Conservation (phyloP, 64 coral and sea anemone genomes). For the Hydrozoanthus tunicans region DNA sequence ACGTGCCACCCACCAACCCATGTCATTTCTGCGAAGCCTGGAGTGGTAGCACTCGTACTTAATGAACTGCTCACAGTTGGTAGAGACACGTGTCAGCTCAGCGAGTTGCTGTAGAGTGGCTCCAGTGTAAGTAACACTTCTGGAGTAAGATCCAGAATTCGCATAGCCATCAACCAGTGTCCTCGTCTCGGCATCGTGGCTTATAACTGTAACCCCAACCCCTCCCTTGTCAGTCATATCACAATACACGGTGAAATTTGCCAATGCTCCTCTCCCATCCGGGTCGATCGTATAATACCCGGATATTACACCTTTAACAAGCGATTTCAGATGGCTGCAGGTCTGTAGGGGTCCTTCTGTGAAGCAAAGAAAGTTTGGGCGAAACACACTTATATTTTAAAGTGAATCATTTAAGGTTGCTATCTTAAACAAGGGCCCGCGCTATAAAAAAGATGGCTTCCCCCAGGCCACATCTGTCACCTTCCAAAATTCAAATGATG, state of each 20-base stretch:
- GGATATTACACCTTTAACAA: not conserved
- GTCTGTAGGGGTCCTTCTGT: not conserved
- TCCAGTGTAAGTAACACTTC: conserved; percentile 15
- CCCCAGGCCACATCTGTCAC: too few relatives aligned
- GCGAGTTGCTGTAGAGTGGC: conserved; percentile 9
- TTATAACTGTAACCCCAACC: conserved; percentile 57
- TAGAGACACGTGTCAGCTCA: conserved; percentile 17
- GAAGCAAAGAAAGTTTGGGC: too few relatives aligned
- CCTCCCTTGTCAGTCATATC: conserved; percentile 50
- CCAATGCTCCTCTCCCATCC: not conserved
- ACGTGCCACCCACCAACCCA: not conserved
- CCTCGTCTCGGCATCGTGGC: conserved; percentile 28
- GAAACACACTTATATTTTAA: too few relatives aligned
- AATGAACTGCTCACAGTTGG: conserved; percentile 60
- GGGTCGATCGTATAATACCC: conserved; percentile 45
- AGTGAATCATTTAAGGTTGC: too few relatives aligned
- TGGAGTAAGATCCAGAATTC: not conserved
- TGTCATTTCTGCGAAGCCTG: conserved; percentile 54
- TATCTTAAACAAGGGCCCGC: too few relatives aligned
- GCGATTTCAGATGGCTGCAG: conserved; percentile 32
- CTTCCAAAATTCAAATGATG: too few relatives aligned
- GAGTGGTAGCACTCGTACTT: conserved; percentile 26
- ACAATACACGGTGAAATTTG: conserved; percentile 23
- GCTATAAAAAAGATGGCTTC: too few relatives aligned
- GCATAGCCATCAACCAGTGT: not conserved